Evolutionary conservation across 2,888 invertebrate species (phyloP).

Genomic region (Mesoligia furuncula): DNA sequence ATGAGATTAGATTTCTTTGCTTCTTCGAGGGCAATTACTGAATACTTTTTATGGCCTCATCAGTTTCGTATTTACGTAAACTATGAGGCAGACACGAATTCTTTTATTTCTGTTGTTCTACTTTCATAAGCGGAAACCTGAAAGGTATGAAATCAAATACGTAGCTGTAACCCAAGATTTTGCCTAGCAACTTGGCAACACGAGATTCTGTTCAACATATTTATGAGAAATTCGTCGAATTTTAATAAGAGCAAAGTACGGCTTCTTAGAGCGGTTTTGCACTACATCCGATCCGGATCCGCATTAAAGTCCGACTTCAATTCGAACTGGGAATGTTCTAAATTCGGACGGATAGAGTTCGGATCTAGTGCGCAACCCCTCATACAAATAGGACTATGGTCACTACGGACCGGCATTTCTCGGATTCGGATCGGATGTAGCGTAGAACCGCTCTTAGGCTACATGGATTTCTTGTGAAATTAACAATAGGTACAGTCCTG

Average conservation of each 20-base stretch:
- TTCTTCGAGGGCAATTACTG: conserved; percentile 56
- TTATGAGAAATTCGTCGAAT: neutral
- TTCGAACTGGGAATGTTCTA: too few species aligned
- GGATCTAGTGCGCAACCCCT: too few species aligned
- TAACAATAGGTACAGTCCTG: too few species aligned
- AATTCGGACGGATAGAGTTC: too few species aligned
- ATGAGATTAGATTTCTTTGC: conserved; percentile 64
- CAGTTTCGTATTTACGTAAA: conserved; percentile 25
- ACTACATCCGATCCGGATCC: too few species aligned
- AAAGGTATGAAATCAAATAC: conserved; percentile 37
- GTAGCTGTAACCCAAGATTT: conserved; percentile 23
- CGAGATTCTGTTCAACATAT: neutral
- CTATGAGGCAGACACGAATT: conserved; percentile 2
- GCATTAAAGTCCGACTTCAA: too few species aligned
- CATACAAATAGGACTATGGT: too few species aligned
- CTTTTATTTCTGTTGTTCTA: conserved; percentile 27
- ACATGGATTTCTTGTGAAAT: neutral
- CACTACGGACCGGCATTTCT: too few species aligned
- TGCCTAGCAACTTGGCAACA: conserved; percentile 26
- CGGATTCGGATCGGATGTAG: too few species aligned
- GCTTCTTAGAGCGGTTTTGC: neutral
- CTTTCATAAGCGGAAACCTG: conserved; percentile 7
- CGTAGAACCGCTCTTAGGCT: too few species aligned
- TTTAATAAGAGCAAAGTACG: neutral
- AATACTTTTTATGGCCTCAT: conserved; percentile 57